Base-by-base conservation (phyloP, 2,888 invertebrate species). In the Arrhopalites spinosus region DNA sequence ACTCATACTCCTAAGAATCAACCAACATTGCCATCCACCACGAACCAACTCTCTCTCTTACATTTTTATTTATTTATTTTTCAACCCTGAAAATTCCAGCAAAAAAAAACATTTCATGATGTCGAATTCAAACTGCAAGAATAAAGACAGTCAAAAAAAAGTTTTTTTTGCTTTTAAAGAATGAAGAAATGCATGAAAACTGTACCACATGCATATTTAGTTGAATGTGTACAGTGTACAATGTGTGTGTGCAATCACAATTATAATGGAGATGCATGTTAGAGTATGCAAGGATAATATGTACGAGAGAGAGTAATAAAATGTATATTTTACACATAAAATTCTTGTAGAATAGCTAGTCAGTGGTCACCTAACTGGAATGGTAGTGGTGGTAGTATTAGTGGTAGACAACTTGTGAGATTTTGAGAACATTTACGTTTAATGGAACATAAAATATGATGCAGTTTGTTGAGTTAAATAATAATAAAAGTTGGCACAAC, bases 361-460 rank as follows among this genome's bases (percentile, higher is more conserved):
- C 59, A 59, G 27, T 59, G 59, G 59, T 25, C 25, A 59, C 13
- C 7, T 59, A 25, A 25, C 23, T 23, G 23, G 59, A 59, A 25
- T 59, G 11, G 59, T 27, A 25, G 25, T 25, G 59, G 25, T 23
- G 59, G 11, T 8, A 3, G 23, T 7, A 5, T 59, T 17, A 23
- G 25, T 25, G 23, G 25, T 25, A 8, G 20, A 25, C 59, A 59
- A 59, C 59, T 59, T 59, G 59, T 59, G 27, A 25, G 59, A 59
- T 59, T 36, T 59, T 25, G 27, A 59, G 59, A 59, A 59, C 59
- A 59, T 25, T 59, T 59, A 59, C 27, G 25, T 25, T 25, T 27
- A 59, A 59, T 59, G 27, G 59, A 59, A 59, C 59, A 59, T 59
- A 59, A 59, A 59, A 59, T 59, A 59, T 25, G 59, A 59, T 25